A percentile compares a stretch with the other conserved stretches of the same genome.
phyloP scores from a whole-genome alignment of 2,113 vertebrate species.

The Sialia sialis region DNA sequence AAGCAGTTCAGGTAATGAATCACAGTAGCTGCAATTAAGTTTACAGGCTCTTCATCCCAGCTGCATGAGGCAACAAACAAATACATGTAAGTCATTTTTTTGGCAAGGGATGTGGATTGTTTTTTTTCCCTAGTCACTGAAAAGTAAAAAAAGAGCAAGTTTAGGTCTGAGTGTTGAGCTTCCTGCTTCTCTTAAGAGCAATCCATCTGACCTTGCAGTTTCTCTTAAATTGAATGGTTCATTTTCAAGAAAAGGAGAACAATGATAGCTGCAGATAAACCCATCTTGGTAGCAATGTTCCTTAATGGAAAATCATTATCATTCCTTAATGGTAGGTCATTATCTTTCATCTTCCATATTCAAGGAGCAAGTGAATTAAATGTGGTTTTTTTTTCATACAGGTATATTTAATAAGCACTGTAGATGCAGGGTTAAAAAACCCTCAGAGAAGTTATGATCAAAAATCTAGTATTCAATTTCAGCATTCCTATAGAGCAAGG shows the following conservation, averaged over 20 bases:
- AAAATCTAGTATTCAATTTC: background rate
- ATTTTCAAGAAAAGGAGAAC: background rate
- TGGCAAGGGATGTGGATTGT: rapidly evolving
- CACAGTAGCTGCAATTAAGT: background rate
- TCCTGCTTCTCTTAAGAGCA: background rate
- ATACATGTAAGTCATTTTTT: background rate
- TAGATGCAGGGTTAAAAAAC: background rate
- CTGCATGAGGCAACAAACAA: background rate
- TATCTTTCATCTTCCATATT: background rate
- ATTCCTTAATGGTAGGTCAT: background rate
- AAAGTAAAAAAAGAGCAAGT: background rate
- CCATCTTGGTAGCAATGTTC: background rate
- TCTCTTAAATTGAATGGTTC: background rate
- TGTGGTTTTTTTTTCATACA: background rate
- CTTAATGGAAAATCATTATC: background rate
- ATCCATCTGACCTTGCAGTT: background rate
- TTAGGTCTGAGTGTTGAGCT: background rate
- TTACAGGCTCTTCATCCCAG: background rate
- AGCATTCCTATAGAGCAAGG: background rate
- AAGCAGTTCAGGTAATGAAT: background rate
- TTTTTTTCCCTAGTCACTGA: background rate
- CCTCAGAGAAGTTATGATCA: background rate
- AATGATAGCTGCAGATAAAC: background rate
- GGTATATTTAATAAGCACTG: background rate
- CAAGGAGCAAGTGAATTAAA: background rate